Evolutionary conservation across 2,113 vertebrate genomes (phyloP), one percentile per base, ranked within the genome.

Genomic region (Numenius arquata): DNA sequence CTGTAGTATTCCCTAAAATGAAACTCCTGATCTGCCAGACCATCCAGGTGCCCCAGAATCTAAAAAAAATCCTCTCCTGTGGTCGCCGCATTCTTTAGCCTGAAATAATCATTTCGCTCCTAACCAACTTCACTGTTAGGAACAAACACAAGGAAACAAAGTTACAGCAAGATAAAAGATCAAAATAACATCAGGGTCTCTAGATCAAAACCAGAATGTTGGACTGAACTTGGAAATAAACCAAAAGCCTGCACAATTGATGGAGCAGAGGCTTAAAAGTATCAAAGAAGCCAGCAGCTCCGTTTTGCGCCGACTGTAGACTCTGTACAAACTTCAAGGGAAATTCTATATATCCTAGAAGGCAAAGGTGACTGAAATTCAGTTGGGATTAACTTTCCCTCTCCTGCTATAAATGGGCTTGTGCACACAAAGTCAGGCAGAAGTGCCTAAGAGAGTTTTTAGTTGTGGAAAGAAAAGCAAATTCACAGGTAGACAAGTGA

Each of bases 101-200:
- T 89, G 77, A 91, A 89, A 94, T 76, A 87, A 61, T 29, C 4
- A 75, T 87, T 91, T 62, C 6, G 11, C 32, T 93, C 48, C 65
- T 81, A 88, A 81, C 53, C 83, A 80, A 92, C 83, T 84, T 89
- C 36, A 75, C 30, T 3, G 20, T 58, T 23, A 84, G 61, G 85
- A 94, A 90, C 70, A 85, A 96, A 87, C 71, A 77, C n/a, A 70
- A 65, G 56, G 73, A 90, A 88, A 94, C 52, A 95, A 92, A 88
- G 90, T 84, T 89, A 84, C 19, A 78, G 70, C 56, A 74, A 81
- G 65, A 93, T 87, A 90, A 95, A 94, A 90, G 92, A 96, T 95
- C 96, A 96, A 95, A 94, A 92, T 87, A 96, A 95, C 92, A 94
- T 89, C 90, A 94, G 80, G 90, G 68, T 90, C 88, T 93, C 79